Conservation (phyloP, 2,113 vertebrate species). For the Plecotus auritus region DNA sequence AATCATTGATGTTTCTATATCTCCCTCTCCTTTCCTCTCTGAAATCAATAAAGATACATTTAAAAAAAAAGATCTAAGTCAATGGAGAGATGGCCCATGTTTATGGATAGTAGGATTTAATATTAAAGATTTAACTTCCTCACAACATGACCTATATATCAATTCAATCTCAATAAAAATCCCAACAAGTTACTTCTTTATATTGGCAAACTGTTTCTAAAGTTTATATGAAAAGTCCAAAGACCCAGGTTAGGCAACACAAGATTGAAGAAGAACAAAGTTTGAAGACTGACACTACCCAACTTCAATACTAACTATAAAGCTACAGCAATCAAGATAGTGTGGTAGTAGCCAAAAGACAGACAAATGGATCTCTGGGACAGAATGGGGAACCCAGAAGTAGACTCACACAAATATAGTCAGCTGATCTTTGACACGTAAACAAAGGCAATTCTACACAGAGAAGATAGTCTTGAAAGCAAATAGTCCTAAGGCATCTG, state of each 20-base stretch:
- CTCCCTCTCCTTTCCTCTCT: too few species aligned
- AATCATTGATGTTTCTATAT: too few species aligned
- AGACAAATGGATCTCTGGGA: too few species aligned
- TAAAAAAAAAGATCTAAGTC: background rate
- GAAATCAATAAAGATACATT: too few species aligned
- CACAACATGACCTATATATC: background rate
- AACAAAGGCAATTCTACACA: background rate
- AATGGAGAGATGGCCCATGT: background rate
- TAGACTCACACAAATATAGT: too few species aligned
- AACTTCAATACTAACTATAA: background rate
- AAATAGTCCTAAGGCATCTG: background rate
- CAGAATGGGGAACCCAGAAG: background rate
- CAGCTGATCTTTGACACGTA: background rate
- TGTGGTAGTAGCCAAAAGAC: background rate
- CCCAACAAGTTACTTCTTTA: background rate
- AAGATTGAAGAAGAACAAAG: background rate
- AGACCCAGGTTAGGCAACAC: background rate
- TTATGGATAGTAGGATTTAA: background rate
- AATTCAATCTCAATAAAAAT: background rate
- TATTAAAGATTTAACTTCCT: background rate
- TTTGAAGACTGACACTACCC: background rate
- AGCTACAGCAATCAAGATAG: background rate
- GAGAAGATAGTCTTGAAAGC: background rate
- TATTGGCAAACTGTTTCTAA: background rate
- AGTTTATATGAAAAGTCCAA: background rate